Percentiles rank a stretch among this genome's conserved stretches.
These are phyloP conservation scores for Drosophila paulistorum DNA, from an alignment of 1,140 invertebrate species.

Conservation along the genomic window DNA sequence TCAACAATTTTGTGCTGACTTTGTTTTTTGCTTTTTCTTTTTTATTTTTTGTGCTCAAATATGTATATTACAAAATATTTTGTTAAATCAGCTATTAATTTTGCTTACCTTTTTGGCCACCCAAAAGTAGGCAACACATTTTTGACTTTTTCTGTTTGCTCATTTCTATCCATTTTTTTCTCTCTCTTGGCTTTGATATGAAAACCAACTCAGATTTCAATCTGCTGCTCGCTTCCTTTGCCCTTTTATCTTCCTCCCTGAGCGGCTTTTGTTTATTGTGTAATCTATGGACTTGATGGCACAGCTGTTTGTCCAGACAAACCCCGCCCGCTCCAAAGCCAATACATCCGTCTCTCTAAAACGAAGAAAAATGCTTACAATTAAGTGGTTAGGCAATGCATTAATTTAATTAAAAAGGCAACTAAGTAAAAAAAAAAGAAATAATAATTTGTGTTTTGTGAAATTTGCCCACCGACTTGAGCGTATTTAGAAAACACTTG, in stretches of 20 bases:
- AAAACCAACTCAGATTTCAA: not conserved
- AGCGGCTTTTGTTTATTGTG: constrained; percentile 79
- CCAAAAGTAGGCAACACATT: constrained; percentile 49
- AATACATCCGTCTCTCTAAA: not conserved
- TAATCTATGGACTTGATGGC: constrained; percentile 80
- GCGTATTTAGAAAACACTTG: constrained; percentile 75
- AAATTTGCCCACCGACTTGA: constrained; percentile 58
- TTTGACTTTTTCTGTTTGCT: constrained; percentile 44
- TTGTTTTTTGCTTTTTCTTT: not conserved
- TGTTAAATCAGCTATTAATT: constrained; percentile 12
- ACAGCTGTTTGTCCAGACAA: constrained; percentile 77
- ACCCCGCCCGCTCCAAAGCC: constrained; percentile 1
- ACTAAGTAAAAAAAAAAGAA: constrained; percentile 30
- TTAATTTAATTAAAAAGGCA: constrained; percentile 77
- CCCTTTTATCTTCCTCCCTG: constrained; percentile 62
- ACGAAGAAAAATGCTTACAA: constrained; percentile 76
- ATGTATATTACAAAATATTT: constrained; percentile 6
- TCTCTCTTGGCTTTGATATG: not conserved
- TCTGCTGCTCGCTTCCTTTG: not conserved
- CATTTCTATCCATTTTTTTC: not conserved
- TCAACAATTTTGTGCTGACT: not conserved
- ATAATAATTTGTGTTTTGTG: constrained; percentile 24
- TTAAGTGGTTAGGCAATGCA: constrained; percentile 78
- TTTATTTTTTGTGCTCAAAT: too few species aligned
- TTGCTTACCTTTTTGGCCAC: constrained; percentile 15